Evolutionary conservation across 2,113 vertebrate genomes (phyloP), one percentile per base, ranked within the genome.

Genomic region (Ursus arctos): DNA sequence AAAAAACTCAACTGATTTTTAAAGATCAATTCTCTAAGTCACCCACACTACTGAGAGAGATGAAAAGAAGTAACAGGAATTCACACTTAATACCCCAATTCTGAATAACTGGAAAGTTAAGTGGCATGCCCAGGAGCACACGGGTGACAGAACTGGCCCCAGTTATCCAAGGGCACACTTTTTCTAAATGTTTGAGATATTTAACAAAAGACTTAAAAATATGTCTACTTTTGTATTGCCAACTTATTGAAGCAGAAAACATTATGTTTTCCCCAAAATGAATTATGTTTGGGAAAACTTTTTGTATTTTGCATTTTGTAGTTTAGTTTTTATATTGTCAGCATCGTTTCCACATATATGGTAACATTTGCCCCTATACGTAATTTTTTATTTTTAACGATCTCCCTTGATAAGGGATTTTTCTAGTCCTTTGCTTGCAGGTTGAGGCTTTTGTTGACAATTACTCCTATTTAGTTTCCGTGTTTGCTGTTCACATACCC

Each of bases 171-270:
- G 74, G 13, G n/a, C 2, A 5, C 49, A 40, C 67, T 85, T 69
- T 51, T 87, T 71, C 59, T 36, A 88, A 82, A 65, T n/a, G 47
- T 87, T 77, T 10, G 7, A 87, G 91, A 85, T 74, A 80, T 14
- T 69, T 89, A 43, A 87, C 22, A 61, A 77, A 84, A 88, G 18
- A 63, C 33, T 84, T 82, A 49, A 85, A 94, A 85, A 65, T 49
- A 51, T 16, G 5, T 91, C 36, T 61, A 51, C 2, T 93, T 61
- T 43, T n/a, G 4, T 36, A 76, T 3, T 72, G 63, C 33, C 65
- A 96, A 21, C 33, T 49, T 71, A 79, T 7, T 49, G 22, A 92
- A 88, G 6, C 31, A 83, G 47, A 96, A 95, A 89, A 49, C 55
- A 80, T 13, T 33, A 47, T 49, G 47, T 69, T 81, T 57, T 49